Evolutionary conservation across 1,140 invertebrate species (phyloP).

Genomic region (Aporrectodea caliginosa): DNA sequence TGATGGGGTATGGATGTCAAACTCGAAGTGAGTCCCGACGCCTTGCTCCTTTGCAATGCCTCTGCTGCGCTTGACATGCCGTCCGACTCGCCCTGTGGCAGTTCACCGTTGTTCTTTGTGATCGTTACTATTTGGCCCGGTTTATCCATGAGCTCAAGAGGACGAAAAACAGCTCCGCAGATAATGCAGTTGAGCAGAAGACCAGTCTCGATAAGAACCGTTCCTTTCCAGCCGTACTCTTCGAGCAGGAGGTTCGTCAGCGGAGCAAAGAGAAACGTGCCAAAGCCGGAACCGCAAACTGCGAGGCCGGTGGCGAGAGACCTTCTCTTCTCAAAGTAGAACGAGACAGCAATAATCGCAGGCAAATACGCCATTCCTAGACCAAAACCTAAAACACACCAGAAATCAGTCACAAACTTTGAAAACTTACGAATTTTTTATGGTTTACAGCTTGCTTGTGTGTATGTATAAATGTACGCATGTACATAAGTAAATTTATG

Average conservation of each 20-base stretch:
- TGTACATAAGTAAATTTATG: too few species aligned
- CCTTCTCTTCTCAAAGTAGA: conserved; percentile 85
- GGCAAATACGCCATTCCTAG: conserved; percentile 91
- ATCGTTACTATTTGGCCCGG: not conserved
- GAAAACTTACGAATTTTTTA: too few species aligned
- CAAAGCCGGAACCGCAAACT: conserved; percentile 81
- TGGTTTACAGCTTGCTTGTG: too few species aligned
- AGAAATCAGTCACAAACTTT: too few species aligned
- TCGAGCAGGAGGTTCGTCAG: conserved; percentile 29
- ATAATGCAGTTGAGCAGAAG: conserved; percentile 73
- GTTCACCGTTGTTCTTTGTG: not conserved
- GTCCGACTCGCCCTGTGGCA: not conserved
- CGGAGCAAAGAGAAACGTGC: conserved; percentile 87
- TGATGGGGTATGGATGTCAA: not conserved
- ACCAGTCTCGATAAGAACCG: conserved; percentile 61
- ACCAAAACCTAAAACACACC: conserved; percentile 73
- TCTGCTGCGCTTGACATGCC: too few species aligned
- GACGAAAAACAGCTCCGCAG: conserved; percentile 76
- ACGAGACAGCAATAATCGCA: conserved; percentile 88
- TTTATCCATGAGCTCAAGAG: conserved; percentile 50
- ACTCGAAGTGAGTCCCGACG: not conserved
- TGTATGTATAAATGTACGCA: too few species aligned
- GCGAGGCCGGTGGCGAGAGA: conserved; percentile 89
- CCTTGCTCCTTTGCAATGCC: not conserved
- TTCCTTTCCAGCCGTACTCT: conserved; percentile 32